Conservation (phyloP, 2,888 invertebrate genomes). For the Schizaphis graminum region DNA sequence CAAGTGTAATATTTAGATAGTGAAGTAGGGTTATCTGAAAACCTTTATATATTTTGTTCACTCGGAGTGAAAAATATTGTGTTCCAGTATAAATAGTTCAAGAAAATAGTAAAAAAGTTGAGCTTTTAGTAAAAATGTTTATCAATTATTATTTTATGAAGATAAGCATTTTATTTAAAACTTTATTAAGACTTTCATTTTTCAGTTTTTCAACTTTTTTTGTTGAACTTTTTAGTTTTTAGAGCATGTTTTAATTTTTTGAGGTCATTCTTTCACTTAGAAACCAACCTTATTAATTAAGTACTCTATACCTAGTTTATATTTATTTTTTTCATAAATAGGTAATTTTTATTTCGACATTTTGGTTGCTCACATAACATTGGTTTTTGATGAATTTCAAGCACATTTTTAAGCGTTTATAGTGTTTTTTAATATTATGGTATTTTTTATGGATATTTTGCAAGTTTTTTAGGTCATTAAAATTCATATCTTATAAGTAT, state of each 20-base stretch:
- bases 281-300: background rate
- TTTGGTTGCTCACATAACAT: background rate
- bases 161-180: too few species aligned
- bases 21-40: too few species aligned
- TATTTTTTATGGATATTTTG: background rate
- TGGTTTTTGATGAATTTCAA: background rate
- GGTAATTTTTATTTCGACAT: background rate
- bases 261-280: background rate
- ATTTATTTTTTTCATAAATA: background rate
- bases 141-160: too few species aligned
- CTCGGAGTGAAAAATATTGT: too few species aligned
- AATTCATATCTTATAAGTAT: background rate
- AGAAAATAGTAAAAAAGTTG: too few species aligned
- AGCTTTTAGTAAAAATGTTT: too few species aligned
- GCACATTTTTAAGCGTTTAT: background rate
- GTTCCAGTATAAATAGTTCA: too few species aligned
- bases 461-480: background rate
- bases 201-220: background rate
- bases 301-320: background rate
- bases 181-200: background rate
- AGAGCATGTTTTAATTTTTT: background rate
- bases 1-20: too few species aligned
- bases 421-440: background rate
- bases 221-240: too few species aligned
- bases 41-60: too few species aligned